phyloP scores from a whole-genome alignment of 2,888 invertebrate species.

The Agelastica alni region DNA sequence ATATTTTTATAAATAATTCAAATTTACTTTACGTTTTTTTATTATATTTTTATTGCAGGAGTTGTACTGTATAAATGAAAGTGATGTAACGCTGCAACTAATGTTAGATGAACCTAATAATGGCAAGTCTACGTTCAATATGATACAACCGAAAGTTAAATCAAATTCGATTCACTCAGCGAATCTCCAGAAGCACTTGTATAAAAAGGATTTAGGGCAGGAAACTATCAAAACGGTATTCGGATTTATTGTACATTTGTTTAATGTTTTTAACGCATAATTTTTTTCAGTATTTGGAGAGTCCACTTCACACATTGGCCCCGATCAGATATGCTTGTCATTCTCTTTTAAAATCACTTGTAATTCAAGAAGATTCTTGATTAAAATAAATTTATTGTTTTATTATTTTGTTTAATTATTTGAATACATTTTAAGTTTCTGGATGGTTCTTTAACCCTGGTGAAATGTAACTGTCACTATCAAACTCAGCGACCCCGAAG shows the following conservation, averaged over 20 bases:
- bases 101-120: slow-evolving; percentile 23
- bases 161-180: slow-evolving; percentile 20
- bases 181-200: slow-evolving; percentile 39
- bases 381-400: slow-evolving; percentile 62
- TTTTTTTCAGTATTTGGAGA: slow-evolving; percentile 51
- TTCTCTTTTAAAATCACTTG: slow-evolving; percentile 47
- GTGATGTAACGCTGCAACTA: slow-evolving; percentile 36
- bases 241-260: slow-evolving; percentile 12
- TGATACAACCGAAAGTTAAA: slow-evolving; percentile 41
- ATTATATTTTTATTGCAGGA: slow-evolving; percentile 45
- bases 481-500: too few relatives aligned
- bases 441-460: too few relatives aligned
- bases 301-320: slow-evolving; percentile 51
- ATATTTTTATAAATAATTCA: slow-evolving; percentile 23
- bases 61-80: slow-evolving; percentile 46
- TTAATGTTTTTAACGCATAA: too few relatives aligned
- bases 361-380: slow-evolving; percentile 42
- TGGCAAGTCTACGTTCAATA: slow-evolving; percentile 41
- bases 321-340: slow-evolving; percentile 49
- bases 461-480: too few relatives aligned
- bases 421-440: too few relatives aligned
- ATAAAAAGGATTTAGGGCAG: slow-evolving; percentile 40
- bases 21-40: too few relatives aligned
- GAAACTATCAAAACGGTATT: slow-evolving; percentile 45
- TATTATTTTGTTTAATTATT: too few relatives aligned